Conservation (phyloP, 2,888 invertebrate species). For the Gibbula magus region DNA sequence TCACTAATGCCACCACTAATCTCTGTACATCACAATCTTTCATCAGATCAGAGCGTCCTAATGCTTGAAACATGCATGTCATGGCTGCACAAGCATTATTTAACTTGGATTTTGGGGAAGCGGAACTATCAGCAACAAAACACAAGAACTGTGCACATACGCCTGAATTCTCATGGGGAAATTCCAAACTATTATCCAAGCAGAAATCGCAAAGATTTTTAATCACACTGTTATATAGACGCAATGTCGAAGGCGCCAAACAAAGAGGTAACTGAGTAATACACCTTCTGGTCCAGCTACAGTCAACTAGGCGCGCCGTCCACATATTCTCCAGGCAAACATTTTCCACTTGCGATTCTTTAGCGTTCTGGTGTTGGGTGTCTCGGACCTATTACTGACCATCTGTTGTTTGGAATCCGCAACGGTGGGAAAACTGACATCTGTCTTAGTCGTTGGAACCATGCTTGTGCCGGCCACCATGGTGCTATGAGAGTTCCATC, state of each 20-base stretch:
- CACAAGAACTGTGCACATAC: slow-evolving; percentile 2
- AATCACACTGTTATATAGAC: neutral
- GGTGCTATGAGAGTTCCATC: neutral
- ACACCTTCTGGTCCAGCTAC: neutral
- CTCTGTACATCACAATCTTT: neutral
- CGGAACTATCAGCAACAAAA: neutral
- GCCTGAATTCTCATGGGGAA: neutral
- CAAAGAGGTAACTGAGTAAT: neutral
- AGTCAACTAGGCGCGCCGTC: neutral
- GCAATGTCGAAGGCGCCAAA: neutral
- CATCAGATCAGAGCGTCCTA: neutral
- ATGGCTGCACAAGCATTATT: neutral
- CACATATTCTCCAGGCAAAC: slow-evolving; percentile 16
- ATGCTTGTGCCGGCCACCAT: neutral
- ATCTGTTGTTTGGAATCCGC: no score
- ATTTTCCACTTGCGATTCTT: slow-evolving; percentile 10
- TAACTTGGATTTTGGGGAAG: neutral
- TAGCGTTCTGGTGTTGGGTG: neutral
- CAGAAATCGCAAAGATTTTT: neutral
- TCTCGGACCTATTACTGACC: no score
- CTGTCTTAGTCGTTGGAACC: neutral
- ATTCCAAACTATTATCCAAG: neutral
- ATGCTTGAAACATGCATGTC: neutral
- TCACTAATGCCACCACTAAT: neutral
- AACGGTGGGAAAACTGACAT: neutral